Percentiles rank a stretch among this genome's conserved stretches.
phyloP scores from a whole-genome alignment of 2,888 invertebrate genomes.

The Helleia helle region DNA sequence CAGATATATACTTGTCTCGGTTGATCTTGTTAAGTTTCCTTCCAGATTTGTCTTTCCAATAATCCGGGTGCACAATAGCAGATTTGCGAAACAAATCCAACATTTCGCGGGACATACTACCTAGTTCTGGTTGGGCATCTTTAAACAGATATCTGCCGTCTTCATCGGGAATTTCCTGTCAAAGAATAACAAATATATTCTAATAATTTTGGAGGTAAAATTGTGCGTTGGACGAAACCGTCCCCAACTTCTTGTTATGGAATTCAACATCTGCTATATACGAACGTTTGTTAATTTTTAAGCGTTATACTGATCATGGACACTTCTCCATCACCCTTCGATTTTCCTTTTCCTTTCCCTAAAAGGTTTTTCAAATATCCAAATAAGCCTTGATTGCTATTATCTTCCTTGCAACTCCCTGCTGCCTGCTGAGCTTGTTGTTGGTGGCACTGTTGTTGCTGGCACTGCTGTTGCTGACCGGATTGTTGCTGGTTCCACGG shows the following conservation, averaged over 20 bases:
- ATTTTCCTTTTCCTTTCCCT: constrained; percentile 32
- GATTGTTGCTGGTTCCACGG: too few species aligned
- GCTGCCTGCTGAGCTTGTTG: constrained; percentile 16
- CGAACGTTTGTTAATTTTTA: neutral
- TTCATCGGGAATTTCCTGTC: constrained; percentile 45
- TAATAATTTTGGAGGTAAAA: constrained; percentile 17
- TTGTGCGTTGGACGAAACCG: constrained; percentile 61
- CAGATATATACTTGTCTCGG: constrained; percentile 21
- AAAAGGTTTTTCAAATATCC: constrained; percentile 44
- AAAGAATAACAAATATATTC: constrained; percentile 38
- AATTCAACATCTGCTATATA: neutral
- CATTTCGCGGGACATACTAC: constrained; percentile 21
- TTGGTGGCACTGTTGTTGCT: constrained; percentile 13
- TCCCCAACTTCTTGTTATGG: constrained; percentile 14
- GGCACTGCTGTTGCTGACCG: constrained; percentile 16
- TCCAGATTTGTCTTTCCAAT: constrained; percentile 43
- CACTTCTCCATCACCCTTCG: constrained; percentile 30
- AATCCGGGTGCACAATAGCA: constrained; percentile 47
- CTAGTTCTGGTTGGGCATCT: constrained; percentile 15
- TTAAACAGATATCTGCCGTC: too few species aligned
- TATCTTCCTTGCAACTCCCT: constrained; percentile 27
- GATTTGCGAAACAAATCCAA: constrained; percentile 48
- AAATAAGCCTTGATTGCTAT: constrained; percentile 35
- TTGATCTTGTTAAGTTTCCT: too few species aligned
- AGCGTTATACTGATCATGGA: constrained; percentile 27